These are phyloP conservation scores for Myripristis jacobus DNA, from an alignment of 2,797 vertebrate genomes.

Conservation along the genomic window DNA sequence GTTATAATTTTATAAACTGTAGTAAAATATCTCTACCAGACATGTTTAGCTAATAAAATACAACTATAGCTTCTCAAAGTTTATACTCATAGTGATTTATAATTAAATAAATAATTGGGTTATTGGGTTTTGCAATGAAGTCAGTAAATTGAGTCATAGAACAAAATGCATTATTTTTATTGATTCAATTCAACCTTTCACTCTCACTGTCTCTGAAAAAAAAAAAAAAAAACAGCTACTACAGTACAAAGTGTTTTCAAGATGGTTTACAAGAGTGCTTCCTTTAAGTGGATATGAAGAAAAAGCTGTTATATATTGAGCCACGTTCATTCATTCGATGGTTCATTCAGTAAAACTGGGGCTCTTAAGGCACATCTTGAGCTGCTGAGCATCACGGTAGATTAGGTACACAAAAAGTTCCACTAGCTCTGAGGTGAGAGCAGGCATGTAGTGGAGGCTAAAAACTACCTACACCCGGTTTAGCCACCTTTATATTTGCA, in stretches of 20 bases:
- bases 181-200: slow-evolving; percentile 27
- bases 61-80: neutral
- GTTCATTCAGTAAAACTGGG: slow-evolving; percentile 44
- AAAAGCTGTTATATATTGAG: slow-evolving; percentile 47
- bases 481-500: too few relatives aligned
- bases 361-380: slow-evolving; percentile 37
- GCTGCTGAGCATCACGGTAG: slow-evolving; percentile 34
- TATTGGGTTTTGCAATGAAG: neutral
- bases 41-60: slow-evolving; percentile 5
- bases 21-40: neutral
- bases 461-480: neutral
- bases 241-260: slow-evolving; percentile 16
- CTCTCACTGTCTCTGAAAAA: slow-evolving; percentile 2
- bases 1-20: neutral
- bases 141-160: slow-evolving; percentile 5
- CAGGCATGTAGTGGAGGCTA: slow-evolving; percentile 3
- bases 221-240: slow-evolving; percentile 13
- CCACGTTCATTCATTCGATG: slow-evolving; percentile 46
- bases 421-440: slow-evolving; percentile 18
- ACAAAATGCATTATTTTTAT: slow-evolving; percentile 23
- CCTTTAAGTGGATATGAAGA: slow-evolving; percentile 48
- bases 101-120: slow-evolving; percentile 12
- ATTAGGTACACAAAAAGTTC: slow-evolving; percentile 47
- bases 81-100: slow-evolving; percentile 1
- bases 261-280: slow-evolving; percentile 46